Percentiles rank a stretch among this genome's conserved stretches.
Evolutionary conservation across 2,797 vertebrate species (phyloP).

Genomic region (Urosaurus nigricauda): DNA sequence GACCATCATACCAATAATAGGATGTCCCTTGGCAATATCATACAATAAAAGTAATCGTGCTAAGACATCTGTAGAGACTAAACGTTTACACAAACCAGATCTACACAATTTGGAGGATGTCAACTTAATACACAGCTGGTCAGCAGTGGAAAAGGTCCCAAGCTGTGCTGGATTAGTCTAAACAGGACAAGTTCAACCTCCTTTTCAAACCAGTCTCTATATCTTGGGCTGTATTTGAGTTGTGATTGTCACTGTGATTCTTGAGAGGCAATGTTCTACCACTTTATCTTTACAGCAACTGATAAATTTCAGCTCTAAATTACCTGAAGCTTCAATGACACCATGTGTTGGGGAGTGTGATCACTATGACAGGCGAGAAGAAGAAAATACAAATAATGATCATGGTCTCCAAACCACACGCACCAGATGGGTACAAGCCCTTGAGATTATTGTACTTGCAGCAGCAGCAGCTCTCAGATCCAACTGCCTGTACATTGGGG

Average conservation of each 20-base stretch:
- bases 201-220: too few relatives aligned
- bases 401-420: background rate
- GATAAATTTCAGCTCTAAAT: background rate
- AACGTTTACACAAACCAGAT: background rate
- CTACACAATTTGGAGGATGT: background rate
- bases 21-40: background rate
- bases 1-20: background rate
- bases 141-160: background rate
- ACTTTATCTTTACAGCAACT: background rate
- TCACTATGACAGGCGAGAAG: background rate
- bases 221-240: background rate
- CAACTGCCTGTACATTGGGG: slow-evolving; percentile 1
- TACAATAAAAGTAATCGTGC: too few relatives aligned
- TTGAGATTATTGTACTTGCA: slow-evolving; percentile 9
- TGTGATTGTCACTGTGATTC: background rate
- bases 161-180: background rate
- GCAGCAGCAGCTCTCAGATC: background rate
- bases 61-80: background rate
- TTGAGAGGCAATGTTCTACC: background rate
- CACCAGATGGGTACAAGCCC: slow-evolving; percentile 13
- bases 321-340: background rate
- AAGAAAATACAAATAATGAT: background rate
- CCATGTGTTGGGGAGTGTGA: background rate
- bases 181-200: background rate
- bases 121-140: background rate